These are phyloP conservation scores for Hypotaenidia philippensis DNA, from an alignment of 2,797 vertebrate genomes.

Conservation along the genomic window DNA sequence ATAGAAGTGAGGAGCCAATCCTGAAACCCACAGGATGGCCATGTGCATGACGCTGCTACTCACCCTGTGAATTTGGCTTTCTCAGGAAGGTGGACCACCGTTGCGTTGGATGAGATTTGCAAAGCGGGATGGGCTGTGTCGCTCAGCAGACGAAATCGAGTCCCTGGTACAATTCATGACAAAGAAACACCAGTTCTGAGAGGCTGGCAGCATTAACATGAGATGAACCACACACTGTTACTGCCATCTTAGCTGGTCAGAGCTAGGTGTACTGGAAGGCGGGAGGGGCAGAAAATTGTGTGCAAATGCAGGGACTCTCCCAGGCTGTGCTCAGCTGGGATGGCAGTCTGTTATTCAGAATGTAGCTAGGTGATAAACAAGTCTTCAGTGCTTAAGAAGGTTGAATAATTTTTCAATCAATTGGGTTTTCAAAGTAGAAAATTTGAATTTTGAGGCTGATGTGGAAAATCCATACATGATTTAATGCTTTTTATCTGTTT, in stretches of 20 bases:
- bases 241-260: background rate
- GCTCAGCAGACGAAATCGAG: slow-evolving; percentile 86
- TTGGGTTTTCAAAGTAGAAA: background rate
- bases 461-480: background rate
- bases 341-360: background rate
- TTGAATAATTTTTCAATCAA: background rate
- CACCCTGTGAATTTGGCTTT: slow-evolving; percentile 81
- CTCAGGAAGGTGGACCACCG: slow-evolving; percentile 81
- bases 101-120: slow-evolving; percentile 85
- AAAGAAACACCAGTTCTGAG: slow-evolving; percentile 22
- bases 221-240: background rate
- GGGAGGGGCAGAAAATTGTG: background rate
- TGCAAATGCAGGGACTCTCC: background rate
- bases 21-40: background rate
- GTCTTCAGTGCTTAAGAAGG: background rate
- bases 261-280: background rate
- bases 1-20: background rate
- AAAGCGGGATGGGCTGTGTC: slow-evolving; percentile 86
- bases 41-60: slow-evolving; percentile 41
- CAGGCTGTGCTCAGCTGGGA: background rate
- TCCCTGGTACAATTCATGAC: slow-evolving; percentile 79
- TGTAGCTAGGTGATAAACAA: background rate
- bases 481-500: background rate
- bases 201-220: background rate
- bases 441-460: background rate